A percentile compares a stretch with the other conserved stretches of the same genome.
These are phyloP conservation scores for Sphaerophoria taeniata DNA, from an alignment of 2,888 invertebrate genomes.

Conservation along the genomic window DNA sequence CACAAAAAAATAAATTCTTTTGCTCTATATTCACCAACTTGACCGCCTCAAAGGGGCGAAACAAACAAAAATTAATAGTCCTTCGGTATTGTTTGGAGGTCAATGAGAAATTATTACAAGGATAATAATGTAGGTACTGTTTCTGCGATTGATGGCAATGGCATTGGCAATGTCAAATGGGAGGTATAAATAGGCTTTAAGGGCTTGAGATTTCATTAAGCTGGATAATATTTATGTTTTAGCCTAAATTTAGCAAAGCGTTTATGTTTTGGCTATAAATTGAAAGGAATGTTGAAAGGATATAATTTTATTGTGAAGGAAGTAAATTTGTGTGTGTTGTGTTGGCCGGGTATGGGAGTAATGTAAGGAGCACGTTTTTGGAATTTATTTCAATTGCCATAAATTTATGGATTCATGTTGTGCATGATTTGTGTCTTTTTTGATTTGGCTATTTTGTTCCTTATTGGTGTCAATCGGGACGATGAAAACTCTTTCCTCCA, in stretches of 20 bases:
- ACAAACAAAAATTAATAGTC: slow-evolving; percentile 2
- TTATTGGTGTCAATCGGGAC: too few relatives aligned
- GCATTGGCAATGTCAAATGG: not conserved
- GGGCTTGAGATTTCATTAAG: slow-evolving; percentile 1
- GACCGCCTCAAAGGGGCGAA: not conserved
- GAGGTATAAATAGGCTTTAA: not conserved
- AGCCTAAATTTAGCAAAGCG: not conserved
- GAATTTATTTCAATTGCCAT: not conserved
- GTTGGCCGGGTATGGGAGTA: not conserved
- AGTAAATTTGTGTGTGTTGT: not conserved
- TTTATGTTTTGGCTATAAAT: slow-evolving; percentile 1
- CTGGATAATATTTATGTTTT: slow-evolving; percentile 14
- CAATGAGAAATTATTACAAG: slow-evolving; percentile 19
- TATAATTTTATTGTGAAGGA: not conserved
- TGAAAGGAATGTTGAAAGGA: not conserved
- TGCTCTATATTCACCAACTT: not conserved
- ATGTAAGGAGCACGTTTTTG: not conserved
- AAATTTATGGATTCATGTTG: too few relatives aligned
- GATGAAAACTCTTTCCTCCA: too few relatives aligned
- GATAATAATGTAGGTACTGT: too few relatives aligned
- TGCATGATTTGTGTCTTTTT: too few relatives aligned
- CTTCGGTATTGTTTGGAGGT: not conserved
- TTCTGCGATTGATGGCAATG: too few relatives aligned
- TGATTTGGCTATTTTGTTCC: too few relatives aligned
- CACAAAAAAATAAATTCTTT: not conserved